Evolutionary conservation across 2,888 invertebrate species (phyloP).

Genomic region (Beris morrisii): DNA sequence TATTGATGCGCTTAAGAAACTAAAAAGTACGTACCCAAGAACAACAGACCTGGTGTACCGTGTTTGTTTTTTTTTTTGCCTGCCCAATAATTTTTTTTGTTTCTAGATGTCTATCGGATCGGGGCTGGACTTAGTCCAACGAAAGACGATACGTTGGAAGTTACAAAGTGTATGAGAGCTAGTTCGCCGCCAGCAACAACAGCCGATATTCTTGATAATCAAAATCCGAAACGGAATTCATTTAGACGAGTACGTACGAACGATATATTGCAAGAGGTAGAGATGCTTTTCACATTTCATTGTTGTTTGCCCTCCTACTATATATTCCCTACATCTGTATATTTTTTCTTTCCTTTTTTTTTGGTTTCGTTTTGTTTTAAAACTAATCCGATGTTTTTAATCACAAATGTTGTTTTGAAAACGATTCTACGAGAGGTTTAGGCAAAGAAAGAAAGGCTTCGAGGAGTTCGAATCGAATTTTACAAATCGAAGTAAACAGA

Average conservation of each 20-base stretch:
- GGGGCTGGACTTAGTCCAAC: conserved; percentile 72
- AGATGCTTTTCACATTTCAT: conserved; percentile 40
- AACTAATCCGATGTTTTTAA: not conserved
- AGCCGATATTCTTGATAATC: conserved; percentile 83
- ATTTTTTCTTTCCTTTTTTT: conserved; percentile 1
- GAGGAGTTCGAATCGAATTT: too few species aligned
- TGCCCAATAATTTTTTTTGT: conserved; percentile 23
- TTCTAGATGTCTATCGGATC: conserved; percentile 65
- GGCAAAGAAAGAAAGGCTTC: too few species aligned
- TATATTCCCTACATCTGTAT: not conserved
- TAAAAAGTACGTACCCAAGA: conserved; percentile 62
- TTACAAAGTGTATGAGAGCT: conserved; percentile 91
- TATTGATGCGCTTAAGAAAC: conserved; percentile 75
- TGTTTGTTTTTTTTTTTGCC: too few species aligned
- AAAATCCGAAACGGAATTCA: conserved; percentile 76
- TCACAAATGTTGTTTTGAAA: too few species aligned
- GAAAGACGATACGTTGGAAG: conserved; percentile 91
- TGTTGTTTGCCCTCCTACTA: not conserved
- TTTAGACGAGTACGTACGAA: conserved; percentile 63
- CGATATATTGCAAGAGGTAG: conserved; percentile 43
- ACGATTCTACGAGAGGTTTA: too few species aligned
- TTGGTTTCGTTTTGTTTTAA: conserved; percentile 20
- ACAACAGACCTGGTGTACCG: too few species aligned
- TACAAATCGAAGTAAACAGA: too few species aligned
- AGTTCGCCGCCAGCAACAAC: conserved; percentile 94